Evolutionary conservation across 2,797 vertebrate genomes (phyloP).

Genomic region (Falco columbarius): DNA sequence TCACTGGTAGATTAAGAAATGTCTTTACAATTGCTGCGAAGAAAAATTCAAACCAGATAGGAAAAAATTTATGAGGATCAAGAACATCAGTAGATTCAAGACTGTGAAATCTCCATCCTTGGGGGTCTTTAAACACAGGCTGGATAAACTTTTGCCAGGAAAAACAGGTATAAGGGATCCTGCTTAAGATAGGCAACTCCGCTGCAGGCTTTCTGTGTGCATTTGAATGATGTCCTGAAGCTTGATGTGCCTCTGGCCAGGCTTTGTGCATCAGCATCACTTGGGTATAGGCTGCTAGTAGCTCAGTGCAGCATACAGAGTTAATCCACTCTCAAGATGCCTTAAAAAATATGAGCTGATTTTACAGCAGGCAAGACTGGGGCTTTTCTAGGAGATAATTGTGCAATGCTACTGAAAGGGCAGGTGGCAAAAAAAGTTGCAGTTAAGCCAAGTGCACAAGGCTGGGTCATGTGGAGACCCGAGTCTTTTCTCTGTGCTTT

Average conservation of each 20-base stretch:
- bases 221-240: background rate
- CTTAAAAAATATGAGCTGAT: background rate
- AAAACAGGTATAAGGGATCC: background rate
- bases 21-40: background rate
- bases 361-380: background rate
- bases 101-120: constrained; percentile 24
- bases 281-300: background rate
- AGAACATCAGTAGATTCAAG: background rate
- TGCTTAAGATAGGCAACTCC: background rate
- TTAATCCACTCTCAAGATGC: background rate
- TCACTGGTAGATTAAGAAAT: background rate
- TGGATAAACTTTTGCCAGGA: constrained; percentile 1
- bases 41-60: background rate
- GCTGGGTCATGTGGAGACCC: background rate
- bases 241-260: background rate
- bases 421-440: background rate
- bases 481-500: background rate
- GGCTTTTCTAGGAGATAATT: background rate
- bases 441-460: background rate
- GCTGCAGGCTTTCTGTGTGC: background rate
- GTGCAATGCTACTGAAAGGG: background rate
- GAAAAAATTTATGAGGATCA: background rate
- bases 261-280: background rate
- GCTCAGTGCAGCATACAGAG: background rate
- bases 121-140: constrained; percentile 15